Evolutionary conservation across 2,797 vertebrate species (phyloP), one percentile per base, ranked within the genome.

Genomic region (Lacerta agilis): DNA sequence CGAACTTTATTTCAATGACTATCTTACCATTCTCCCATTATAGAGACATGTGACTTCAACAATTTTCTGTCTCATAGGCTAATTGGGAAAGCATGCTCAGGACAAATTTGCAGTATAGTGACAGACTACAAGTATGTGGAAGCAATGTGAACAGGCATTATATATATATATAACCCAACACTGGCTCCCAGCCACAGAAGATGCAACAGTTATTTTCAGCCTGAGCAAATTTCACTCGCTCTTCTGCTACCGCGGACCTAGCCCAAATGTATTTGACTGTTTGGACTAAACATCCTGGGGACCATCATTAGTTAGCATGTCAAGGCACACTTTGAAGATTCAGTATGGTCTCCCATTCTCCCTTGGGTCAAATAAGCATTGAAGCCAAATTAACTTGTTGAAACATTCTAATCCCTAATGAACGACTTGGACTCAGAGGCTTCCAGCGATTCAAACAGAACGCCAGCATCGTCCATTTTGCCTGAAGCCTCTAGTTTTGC

Each of bases 381-480:
- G 73, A 75, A 81, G 33, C 73, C 77, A 66, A 73, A 88, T 90
- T 90, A 88, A 81, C 55, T 78, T 78, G 78, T 80, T 84, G 87
- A 86, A 86, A 87, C 79, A 75, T 36, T 43, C 81, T 71, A 79
- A 76, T 75, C 38, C 29, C 49, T 91, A 87, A 87, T 67, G 43
- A 92, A 78, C 10, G 86, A 87, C 33, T 18, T 27, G 43, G 76
- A 76, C 79, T 77, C 33, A 55, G 43, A 67, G 4, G n/a, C 55
- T 61, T 43, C 75, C 72, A 90, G 5, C 18, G 87, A 71, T 92
- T 92, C 84, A 86, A 88, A 71, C 72, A 67, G 88, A 93, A 92
- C 2, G n/a, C 73, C 0, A 83, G 73, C 67, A 82, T 69, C 36
- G 82, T 10, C 25, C 4, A 55, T 89, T 81, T 87, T 86, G 81